Evolutionary conservation across 2,113 vertebrate genomes (phyloP).

Genomic region (Anser brachyrhynchus): DNA sequence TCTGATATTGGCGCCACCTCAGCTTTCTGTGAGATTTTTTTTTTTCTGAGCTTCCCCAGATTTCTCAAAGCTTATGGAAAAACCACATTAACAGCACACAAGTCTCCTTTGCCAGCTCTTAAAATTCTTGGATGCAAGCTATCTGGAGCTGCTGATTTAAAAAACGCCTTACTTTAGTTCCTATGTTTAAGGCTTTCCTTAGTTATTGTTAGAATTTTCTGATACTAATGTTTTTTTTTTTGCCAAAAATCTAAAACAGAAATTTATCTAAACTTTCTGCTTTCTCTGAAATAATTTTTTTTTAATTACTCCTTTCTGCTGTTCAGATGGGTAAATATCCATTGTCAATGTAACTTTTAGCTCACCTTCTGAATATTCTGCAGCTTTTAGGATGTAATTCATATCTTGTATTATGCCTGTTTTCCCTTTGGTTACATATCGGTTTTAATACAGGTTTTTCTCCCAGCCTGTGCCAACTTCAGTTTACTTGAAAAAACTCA

Average conservation of each 20-base stretch:
- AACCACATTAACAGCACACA: slow-evolving; percentile 51
- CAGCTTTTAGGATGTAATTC: not conserved
- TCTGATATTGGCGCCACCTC: not conserved
- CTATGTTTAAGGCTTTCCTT: slow-evolving; percentile 10
- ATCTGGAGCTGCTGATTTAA: slow-evolving; percentile 54
- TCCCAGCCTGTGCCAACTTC: not conserved
- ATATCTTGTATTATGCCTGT: not conserved
- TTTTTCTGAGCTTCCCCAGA: slow-evolving; percentile 4
- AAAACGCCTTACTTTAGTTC: slow-evolving; percentile 27
- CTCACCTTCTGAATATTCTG: not conserved
- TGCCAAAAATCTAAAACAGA: not conserved
- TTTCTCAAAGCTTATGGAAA: slow-evolving; percentile 67
- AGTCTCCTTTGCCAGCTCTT: slow-evolving; percentile 50
- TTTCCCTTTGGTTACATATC: not conserved
- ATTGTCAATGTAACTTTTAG: not conserved
- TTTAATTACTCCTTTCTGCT: not conserved
- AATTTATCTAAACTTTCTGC: not conserved
- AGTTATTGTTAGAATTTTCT: slow-evolving; percentile 28
- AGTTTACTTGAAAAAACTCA: too few relatives aligned
- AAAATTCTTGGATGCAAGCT: slow-evolving; percentile 57
- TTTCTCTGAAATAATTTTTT: not conserved
- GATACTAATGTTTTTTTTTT: not conserved
- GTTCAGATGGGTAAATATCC: not conserved
- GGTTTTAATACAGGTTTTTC: not conserved
- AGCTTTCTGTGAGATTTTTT: slow-evolving; percentile 13